A percentile compares a stretch with the other conserved stretches of the same genome.
Evolutionary conservation across 35 echinoderm and acorn worm genomes (phyloP).

Genomic region (Ophiothrix spiculata): DNA sequence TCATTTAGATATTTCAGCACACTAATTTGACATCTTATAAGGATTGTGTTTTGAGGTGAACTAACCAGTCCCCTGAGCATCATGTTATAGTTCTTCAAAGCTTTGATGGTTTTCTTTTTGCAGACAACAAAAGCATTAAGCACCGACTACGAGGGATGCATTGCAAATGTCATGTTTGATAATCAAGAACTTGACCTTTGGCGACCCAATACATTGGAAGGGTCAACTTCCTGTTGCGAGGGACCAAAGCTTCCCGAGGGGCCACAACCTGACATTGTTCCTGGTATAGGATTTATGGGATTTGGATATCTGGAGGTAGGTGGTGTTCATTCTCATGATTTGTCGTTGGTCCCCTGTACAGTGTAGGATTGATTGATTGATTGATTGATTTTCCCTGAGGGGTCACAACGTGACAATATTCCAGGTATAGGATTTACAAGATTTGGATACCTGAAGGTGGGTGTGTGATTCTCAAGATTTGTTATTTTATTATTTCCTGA

Average conservation of each 20-base stretch:
- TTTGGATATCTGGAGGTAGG: conserved; percentile 74
- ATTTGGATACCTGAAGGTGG: too few relatives aligned
- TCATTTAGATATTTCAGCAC: neutral
- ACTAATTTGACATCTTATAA: neutral
- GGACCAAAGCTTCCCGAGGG: conserved; percentile 14
- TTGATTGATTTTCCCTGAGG: too few relatives aligned
- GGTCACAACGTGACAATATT: too few relatives aligned
- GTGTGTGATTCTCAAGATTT: too few relatives aligned
- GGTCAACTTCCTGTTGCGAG: conserved; percentile 67
- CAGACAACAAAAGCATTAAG: conserved; percentile 64
- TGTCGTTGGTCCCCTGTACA: too few relatives aligned
- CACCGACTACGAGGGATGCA: conserved; percentile 72
- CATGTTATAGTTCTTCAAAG: neutral
- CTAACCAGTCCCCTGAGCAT: neutral
- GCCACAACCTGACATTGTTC: conserved; percentile 8
- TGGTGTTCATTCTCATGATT: too few relatives aligned
- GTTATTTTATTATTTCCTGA: too few relatives aligned
- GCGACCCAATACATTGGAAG: conserved; percentile 59
- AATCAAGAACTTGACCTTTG: conserved; percentile 73
- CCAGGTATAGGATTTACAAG: too few relatives aligned
- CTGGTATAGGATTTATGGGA: conserved; percentile 62
- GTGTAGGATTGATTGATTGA: too few relatives aligned
- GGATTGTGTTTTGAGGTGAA: neutral
- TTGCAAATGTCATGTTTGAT: conserved; percentile 61
- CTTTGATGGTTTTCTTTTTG: neutral